Percentiles rank a stretch among this genome's conserved stretches.
Evolutionary conservation across 2,113 vertebrate species (phyloP).

Genomic region (Protobothrops flavoviridis): DNA sequence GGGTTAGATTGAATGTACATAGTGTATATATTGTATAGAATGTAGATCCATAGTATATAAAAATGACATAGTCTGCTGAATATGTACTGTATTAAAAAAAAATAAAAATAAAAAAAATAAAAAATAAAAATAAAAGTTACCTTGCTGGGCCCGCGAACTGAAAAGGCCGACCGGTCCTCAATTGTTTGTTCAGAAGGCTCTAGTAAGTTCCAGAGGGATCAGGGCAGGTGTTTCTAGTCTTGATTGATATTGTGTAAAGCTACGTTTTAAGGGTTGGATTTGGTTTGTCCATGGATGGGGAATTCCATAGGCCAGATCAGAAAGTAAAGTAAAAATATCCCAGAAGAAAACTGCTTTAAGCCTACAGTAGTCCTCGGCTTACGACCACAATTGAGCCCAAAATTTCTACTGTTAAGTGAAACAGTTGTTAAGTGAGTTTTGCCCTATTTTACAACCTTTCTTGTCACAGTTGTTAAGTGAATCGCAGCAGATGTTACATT

Average conservation of each 20-base stretch:
- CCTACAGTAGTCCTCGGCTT: background rate
- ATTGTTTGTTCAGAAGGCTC: background rate
- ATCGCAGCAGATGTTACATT: no score
- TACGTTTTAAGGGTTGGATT: background rate
- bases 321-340: background rate
- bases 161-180: background rate
- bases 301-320: background rate
- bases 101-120: no score
- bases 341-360: background rate
- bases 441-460: no score
- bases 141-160: background rate
- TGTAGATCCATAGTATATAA: no score
- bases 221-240: background rate
- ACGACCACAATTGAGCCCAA: background rate
- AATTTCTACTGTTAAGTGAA: background rate
- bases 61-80: no score
- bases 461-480: no score
- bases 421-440: background rate
- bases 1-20: no score
- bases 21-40: no score
- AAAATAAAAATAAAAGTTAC: no score
- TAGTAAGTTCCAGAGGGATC: background rate
- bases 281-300: background rate
- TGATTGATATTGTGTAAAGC: background rate
- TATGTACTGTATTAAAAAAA: no score